Base-by-base conservation (phyloP, 1,140 invertebrate genomes). In the Drosophila takahashii region DNA sequence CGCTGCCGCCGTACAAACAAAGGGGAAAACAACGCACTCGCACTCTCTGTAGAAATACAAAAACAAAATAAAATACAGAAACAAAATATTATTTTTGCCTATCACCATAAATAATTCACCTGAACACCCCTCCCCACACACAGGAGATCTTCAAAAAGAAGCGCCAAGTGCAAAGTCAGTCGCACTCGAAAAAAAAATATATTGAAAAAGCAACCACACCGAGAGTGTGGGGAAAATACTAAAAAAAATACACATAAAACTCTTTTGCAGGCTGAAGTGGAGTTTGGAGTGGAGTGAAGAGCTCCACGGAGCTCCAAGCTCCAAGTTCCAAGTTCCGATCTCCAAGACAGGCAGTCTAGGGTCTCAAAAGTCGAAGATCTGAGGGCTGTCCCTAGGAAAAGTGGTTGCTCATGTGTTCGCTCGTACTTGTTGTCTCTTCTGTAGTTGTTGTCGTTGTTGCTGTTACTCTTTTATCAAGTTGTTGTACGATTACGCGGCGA, bases 101-200 rank as follows among this genome's bases (percentile, higher is more conserved):
- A 89, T 89, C 84, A 89, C 84, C 84, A 89, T 89, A 89, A 89
- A 89, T 89, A 89, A 89, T 89, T 89, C 84, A 90, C 79, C 72
- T 72, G 53, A 59, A 48, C 45, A 16, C 47, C 48, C 13, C 16
- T 42, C 41, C 34, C 37, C 62, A 3, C 39, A 9, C n/a, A 61
- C 73, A n/a, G n/a, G 81, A 80, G 79, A 89, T 89, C 84, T 89
- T 89, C 84, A 89, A 89, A 87, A 86, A 89, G 84, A 79, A 89
- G 84, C 84, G 84, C 84, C 83, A 87, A 89, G 84, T 89, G 83
- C 84, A 80, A 85, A 85, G 71, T 81, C 48, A 62, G 77, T 80
- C 79, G 84, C 79, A 89, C 83, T 87, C 84, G 67, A 85, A 77
- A 77, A 76, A 86, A 85, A 76, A 81, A 85, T 85, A 87, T 85